Evolutionary conservation across 2,113 vertebrate species (phyloP).

Genomic region (Heterotilapia buettikoferi): DNA sequence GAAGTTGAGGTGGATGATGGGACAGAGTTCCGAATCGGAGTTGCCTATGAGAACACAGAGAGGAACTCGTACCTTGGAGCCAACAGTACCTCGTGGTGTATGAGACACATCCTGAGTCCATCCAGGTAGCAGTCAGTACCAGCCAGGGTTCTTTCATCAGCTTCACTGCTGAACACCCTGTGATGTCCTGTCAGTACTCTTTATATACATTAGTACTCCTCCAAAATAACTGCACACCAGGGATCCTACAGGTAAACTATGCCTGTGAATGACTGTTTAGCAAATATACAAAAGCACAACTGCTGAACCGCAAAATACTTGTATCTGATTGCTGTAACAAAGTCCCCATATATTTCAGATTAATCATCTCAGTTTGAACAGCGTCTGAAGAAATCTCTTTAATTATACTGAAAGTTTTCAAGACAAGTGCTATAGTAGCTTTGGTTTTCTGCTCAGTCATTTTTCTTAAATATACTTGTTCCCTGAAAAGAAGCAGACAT

Average conservation of each 20-base stretch:
- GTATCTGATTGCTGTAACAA: neutral
- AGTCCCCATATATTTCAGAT: neutral
- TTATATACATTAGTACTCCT: neutral
- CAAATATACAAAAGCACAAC: neutral
- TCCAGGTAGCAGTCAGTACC: constrained; percentile 71
- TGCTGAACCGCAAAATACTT: neutral
- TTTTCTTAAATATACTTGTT: neutral
- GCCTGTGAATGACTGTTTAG: neutral
- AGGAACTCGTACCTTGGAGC: constrained; percentile 81
- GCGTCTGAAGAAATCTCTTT: neutral
- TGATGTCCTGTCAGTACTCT: neutral
- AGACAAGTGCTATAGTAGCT: neutral
- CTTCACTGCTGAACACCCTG: neutral
- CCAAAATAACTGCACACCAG: neutral
- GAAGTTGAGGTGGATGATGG: constrained; percentile 82
- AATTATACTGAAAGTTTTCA: neutral
- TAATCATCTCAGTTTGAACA: neutral
- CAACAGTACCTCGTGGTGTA: constrained; percentile 85
- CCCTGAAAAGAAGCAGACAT: neutral
- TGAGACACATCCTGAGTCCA: constrained; percentile 82
- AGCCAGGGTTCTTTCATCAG: neutral
- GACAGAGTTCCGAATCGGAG: constrained; percentile 80
- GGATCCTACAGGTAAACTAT: neutral
- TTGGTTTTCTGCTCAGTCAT: neutral
- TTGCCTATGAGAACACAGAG: constrained; percentile 82